Conservation (phyloP, 2,888 invertebrate genomes). For the Bellardia bayeri region DNA sequence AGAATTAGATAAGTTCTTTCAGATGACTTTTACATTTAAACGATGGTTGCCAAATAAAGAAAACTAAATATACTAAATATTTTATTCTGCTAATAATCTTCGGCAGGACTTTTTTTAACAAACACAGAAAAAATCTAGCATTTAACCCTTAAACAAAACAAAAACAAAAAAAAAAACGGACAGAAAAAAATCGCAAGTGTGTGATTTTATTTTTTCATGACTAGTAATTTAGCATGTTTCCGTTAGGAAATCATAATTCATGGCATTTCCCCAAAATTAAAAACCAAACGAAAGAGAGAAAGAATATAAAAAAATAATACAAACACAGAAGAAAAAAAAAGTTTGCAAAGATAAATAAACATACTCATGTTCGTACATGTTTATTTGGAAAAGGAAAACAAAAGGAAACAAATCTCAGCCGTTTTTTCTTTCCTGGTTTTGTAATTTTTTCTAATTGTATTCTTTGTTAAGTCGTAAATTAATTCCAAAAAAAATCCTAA, state of each 20-base stretch:
- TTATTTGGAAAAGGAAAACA: slow-evolving; percentile 46
- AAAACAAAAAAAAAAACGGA: slow-evolving; percentile 31
- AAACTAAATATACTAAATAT: background rate
- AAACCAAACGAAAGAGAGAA: slow-evolving; percentile 69
- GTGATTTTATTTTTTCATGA: slow-evolving; percentile 45
- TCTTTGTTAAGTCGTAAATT: slow-evolving; percentile 74
- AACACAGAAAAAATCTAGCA: slow-evolving; percentile 41
- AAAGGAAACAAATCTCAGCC: slow-evolving; percentile 73
- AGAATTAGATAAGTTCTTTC: no score
- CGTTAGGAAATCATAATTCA: slow-evolving; percentile 83
- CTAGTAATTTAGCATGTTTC: slow-evolving; percentile 79
- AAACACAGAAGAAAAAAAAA: slow-evolving; percentile 69
- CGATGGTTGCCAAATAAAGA: no score
- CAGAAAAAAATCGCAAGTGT: slow-evolving; percentile 56
- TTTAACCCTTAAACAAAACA: slow-evolving; percentile 79
- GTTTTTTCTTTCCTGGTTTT: slow-evolving; percentile 48
- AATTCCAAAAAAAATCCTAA: slow-evolving; percentile 77
- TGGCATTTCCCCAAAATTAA: slow-evolving; percentile 73
- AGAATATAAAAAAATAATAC: slow-evolving; percentile 71
- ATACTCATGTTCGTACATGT: slow-evolving; percentile 47
- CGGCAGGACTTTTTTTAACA: slow-evolving; percentile 75
- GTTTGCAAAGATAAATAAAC: slow-evolving; percentile 58
- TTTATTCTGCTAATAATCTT: background rate
- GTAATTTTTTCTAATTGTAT: slow-evolving; percentile 71
- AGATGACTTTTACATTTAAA: no score